These are phyloP conservation scores for Nomada ferruginata DNA, from an alignment of 2,888 invertebrate species.

Conservation along the genomic window DNA sequence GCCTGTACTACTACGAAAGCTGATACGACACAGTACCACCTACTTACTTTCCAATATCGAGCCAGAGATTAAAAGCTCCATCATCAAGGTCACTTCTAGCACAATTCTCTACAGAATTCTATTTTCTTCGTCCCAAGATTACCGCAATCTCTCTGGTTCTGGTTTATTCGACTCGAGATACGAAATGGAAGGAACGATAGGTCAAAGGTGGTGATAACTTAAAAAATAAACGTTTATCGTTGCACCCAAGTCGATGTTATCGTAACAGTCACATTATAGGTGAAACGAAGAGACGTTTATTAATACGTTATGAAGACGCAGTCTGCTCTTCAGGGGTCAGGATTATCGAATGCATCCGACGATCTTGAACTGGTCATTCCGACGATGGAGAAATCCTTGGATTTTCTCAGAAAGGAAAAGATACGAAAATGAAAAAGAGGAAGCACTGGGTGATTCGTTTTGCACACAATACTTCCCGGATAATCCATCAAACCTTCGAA, in stretches of 20 bases:
- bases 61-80: not conserved
- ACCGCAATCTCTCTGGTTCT: not conserved
- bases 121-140: conserved; percentile 1
- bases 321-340: conserved; percentile 23
- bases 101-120: conserved; percentile 1
- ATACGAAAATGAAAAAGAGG: not conserved
- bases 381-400: conserved; percentile 18
- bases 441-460: not conserved
- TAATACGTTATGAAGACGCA: conserved; percentile 20
- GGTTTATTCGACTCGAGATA: conserved; percentile 19
- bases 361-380: conserved; percentile 46
- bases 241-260: conserved; percentile 42
- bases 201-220: conserved; percentile 61
- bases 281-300: conserved; percentile 36
- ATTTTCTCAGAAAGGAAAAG: not conserved
- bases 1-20: too few species aligned
- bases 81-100: conserved; percentile 5
- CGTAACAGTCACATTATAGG: conserved; percentile 41
- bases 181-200: conserved; percentile 24
- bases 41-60: not conserved
- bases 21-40: too few species aligned
- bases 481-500: too few species aligned
- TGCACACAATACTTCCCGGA: too few species aligned
- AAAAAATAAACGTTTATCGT: conserved; percentile 58
- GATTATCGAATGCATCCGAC: conserved; percentile 53